Percentiles rank a stretch among this genome's conserved stretches.
Conservation (phyloP, 2,797 vertebrate genomes). For the Numenius phaeopus region DNA sequence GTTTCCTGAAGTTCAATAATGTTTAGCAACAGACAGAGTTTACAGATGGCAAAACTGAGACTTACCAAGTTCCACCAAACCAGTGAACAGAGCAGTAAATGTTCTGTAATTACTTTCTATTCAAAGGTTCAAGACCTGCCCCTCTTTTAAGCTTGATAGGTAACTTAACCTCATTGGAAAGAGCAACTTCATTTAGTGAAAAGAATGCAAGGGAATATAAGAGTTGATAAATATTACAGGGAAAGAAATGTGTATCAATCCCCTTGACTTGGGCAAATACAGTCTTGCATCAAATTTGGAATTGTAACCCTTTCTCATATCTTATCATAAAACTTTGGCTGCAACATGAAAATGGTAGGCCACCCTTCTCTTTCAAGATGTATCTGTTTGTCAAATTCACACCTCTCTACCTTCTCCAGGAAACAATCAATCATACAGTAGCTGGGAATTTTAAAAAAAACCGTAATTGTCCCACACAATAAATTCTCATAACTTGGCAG, state of each 20-base stretch:
- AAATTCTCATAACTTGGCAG: not conserved
- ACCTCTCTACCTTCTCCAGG: not conserved
- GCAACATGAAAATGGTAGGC: not conserved
- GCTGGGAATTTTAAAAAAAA: not conserved
- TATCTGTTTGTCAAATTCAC: not conserved
- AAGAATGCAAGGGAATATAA: not conserved
- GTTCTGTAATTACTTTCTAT: not conserved
- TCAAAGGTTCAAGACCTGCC: not conserved
- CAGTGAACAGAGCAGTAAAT: not conserved
- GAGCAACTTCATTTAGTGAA: not conserved
- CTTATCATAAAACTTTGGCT: not conserved
- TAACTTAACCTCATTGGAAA: not conserved
- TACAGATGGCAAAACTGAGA: not conserved
- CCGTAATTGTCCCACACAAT: rapidly evolving
- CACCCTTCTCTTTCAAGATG: not conserved
- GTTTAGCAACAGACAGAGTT: not conserved
- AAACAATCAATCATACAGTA: not conserved
- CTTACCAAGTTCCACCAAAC: not conserved
- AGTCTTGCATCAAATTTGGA: not conserved
- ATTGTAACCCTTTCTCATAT: not conserved
- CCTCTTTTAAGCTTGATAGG: not conserved
- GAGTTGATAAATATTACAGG: not conserved
- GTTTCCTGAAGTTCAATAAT: not conserved
- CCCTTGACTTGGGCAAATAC: not conserved
- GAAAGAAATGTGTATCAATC: not conserved